phyloP scores from a whole-genome alignment of 2,888 invertebrate species.

The Ceratothoa steindachneri region DNA sequence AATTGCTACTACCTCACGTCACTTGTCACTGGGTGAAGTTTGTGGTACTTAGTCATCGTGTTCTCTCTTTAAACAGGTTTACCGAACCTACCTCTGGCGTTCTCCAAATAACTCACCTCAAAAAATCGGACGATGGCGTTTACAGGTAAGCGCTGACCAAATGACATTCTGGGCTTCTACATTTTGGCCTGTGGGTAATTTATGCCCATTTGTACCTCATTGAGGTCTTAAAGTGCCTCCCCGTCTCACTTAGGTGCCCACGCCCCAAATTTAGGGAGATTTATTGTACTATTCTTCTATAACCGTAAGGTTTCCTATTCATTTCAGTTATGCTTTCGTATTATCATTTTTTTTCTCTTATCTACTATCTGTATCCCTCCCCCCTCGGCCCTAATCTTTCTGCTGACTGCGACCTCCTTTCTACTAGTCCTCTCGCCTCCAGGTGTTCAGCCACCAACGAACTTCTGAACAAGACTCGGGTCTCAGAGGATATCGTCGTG shows the following conservation, averaged over 20 bases:
- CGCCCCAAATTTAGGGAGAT: not conserved
- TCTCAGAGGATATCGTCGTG: constrained; percentile 21
- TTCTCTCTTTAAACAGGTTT: no score
- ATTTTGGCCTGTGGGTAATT: no score
- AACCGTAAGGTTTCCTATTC: no score
- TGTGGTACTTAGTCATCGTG: no score
- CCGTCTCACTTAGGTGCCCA: no score
- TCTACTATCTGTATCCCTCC: no score
- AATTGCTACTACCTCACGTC: no score
- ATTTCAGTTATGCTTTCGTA: no score
- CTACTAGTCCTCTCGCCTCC: not conserved
- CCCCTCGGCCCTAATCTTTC: not conserved
- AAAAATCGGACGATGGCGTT: constrained; percentile 28
- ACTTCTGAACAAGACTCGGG: constrained; percentile 34
- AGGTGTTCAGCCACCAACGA: constrained; percentile 36
- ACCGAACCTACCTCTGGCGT: constrained; percentile 35
- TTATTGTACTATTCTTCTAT: not conserved
- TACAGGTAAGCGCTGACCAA: constrained; percentile 25
- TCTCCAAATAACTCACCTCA: constrained; percentile 31
- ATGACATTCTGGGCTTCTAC: not conserved
- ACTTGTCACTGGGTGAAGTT: no score
- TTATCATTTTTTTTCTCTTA: no score
- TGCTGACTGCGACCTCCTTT: not conserved
- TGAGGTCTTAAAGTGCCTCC: no score
- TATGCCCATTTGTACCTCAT: no score